These are phyloP conservation scores for Belonocnema kinseyi DNA, from an alignment of 1,140 invertebrate genomes.

Conservation along the genomic window DNA sequence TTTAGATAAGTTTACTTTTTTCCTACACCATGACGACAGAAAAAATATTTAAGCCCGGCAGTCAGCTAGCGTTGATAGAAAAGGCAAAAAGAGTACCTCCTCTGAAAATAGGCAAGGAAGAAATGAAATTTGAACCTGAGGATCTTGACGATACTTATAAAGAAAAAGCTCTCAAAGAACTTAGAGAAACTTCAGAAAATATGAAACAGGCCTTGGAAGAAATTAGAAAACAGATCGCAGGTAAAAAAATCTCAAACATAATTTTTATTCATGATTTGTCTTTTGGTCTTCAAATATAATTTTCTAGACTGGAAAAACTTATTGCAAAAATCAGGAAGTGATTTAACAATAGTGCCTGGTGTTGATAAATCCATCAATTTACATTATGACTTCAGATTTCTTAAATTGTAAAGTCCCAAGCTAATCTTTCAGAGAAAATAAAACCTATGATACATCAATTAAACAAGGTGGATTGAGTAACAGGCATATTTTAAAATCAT, in stretches of 20 bases:
- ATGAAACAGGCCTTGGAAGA: slow-evolving; percentile 59
- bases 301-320: no score
- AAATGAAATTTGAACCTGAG: slow-evolving; percentile 54
- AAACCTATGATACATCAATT: not conserved
- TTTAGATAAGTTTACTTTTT: not conserved
- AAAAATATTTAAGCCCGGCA: slow-evolving; percentile 12
- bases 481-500: no score
- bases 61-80: slow-evolving; percentile 34
- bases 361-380: no score
- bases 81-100: slow-evolving; percentile 29
- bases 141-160: slow-evolving; percentile 44
- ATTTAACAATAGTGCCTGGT: no score
- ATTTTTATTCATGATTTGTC: not conserved
- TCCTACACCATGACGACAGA: slow-evolving; percentile 4
- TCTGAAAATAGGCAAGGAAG: slow-evolving; percentile 51
- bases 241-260: slow-evolving; percentile 50
- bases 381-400: no score
- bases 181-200: slow-evolving; percentile 73
- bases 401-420: no score
- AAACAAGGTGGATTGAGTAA: no score
- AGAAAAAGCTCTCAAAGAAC: slow-evolving; percentile 65
- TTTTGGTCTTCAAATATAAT: not conserved
- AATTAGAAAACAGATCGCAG: slow-evolving; percentile 67
- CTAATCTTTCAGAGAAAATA: not conserved
- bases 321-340: no score